Percentiles rank a stretch among this genome's conserved stretches.
Conservation (phyloP, 2,797 vertebrate species). For the Craterocephalus amniculus region DNA sequence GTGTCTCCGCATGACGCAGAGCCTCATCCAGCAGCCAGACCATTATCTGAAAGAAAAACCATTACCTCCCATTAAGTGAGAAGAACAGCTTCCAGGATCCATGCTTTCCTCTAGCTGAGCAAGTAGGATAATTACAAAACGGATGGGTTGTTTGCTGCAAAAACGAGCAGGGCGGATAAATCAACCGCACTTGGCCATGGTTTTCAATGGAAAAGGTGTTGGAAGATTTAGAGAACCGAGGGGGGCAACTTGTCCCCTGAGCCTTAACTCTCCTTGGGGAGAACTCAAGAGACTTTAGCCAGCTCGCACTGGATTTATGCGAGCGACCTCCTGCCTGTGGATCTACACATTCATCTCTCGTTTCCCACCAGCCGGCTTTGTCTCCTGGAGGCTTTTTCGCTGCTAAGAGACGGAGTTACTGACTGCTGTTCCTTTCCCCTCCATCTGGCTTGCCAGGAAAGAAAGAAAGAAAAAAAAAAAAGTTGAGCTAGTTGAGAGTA, state of each 20-base stretch:
- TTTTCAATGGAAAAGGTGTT: slow-evolving; percentile 52
- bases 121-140: slow-evolving; percentile 74
- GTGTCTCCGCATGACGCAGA: slow-evolving; percentile 53
- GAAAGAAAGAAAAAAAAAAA: too few species aligned
- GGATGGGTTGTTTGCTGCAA: slow-evolving; percentile 64
- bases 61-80: slow-evolving; percentile 79
- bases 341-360: slow-evolving; percentile 67
- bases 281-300: slow-evolving; percentile 48
- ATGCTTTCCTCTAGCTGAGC: slow-evolving; percentile 52
- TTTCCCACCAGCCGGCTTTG: slow-evolving; percentile 36
- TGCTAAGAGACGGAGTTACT: slow-evolving; percentile 63
- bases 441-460: slow-evolving; percentile 52
- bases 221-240: slow-evolving; percentile 72
- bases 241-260: slow-evolving; percentile 44
- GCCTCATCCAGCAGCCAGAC: slow-evolving; percentile 58
- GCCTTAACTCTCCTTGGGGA: slow-evolving; percentile 45
- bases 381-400: slow-evolving; percentile 61
- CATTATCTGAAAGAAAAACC: slow-evolving; percentile 75
- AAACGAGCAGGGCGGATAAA: slow-evolving; percentile 60
- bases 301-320: slow-evolving; percentile 64
- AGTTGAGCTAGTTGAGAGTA: slow-evolving; percentile 56
- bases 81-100: slow-evolving; percentile 65
- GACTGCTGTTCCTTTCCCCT: slow-evolving; percentile 51
- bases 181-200: slow-evolving; percentile 60
- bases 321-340: slow-evolving; percentile 55